Conservation (phyloP, 2,113 vertebrate species). For the Rhabdomys dilectus region DNA sequence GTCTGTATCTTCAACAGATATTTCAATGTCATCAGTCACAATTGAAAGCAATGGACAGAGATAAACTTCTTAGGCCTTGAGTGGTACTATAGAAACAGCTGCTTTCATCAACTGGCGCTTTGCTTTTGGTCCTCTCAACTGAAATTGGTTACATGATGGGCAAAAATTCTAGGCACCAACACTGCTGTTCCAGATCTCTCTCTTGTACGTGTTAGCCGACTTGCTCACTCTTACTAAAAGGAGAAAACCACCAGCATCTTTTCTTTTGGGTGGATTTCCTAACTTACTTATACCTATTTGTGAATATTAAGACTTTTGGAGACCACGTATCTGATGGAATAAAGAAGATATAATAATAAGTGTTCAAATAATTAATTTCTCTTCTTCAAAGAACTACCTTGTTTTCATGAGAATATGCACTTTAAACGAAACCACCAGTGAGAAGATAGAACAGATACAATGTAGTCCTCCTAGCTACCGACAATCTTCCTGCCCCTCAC, state of each 20-base stretch:
- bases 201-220: not conserved
- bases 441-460: not conserved
- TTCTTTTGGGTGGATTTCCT: not conserved
- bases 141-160: not conserved
- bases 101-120: not conserved
- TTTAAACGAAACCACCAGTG: not conserved
- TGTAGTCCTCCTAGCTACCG: not conserved
- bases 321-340: not conserved
- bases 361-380: constrained; percentile 14
- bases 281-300: constrained; percentile 16
- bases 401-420: not conserved
- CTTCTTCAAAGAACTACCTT: not conserved
- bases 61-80: not conserved
- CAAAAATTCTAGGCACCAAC: not conserved
- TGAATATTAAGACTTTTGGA: constrained; percentile 4
- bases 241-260: not conserved
- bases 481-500: not conserved
- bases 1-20: not conserved
- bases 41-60: fast-evolving
- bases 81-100: not conserved
- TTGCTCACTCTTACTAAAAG: not conserved
- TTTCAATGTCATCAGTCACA: not conserved
- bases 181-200: not conserved
- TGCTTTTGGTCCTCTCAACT: not conserved
- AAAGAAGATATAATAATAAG: not conserved